Evolutionary conservation across 2,797 vertebrate species (phyloP), one percentile per base, ranked within the genome.

Genomic region (Catostomus latipinnis): DNA sequence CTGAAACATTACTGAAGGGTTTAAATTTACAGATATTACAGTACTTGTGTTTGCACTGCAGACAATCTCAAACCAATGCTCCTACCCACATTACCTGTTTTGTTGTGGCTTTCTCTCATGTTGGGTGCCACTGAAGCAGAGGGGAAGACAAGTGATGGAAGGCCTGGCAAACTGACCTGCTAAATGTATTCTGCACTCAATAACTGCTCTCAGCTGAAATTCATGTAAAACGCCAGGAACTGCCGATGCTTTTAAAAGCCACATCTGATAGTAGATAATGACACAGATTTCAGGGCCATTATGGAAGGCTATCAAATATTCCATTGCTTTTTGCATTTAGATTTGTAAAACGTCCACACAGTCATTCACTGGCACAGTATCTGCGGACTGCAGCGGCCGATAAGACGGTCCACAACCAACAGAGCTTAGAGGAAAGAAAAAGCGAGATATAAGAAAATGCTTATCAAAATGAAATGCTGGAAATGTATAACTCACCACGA

Each of bases 201-300:
- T 81, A 85, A 87, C 82, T 76, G 83, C 62, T 83, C 83, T 46
- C 61, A 88, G 86, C 83, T 83, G 71, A 91, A 91, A 92, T 91
- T 90, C 88, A 92, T 92, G 91, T 90, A 92, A 91, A 94, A 92
- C 87, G 90, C 83, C 74, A 13, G 84, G 81, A 90, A 90, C 87
- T 91, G 87, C 82, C 22, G 8, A 85, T 86, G 89, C 87, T 91
- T 92, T 91, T 90, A 89, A 88, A 91, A 92, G 90, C 85, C 88
- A 88, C 73, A 87, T 88, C 89, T 89, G 89, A 91, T 90, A 88
- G 84, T 52, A 90, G 89, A 93, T 93, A 92, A 93, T 93, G 90
- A 92, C 79, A 84, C 88, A 92, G 90, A 93, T 92, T 93, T 89
- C 81, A 87, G 86, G 86, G 88, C 90, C 88, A 93, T 92, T 90